Conservation (phyloP, 2,888 invertebrate genomes). For the Callyntrura sp. region DNA sequence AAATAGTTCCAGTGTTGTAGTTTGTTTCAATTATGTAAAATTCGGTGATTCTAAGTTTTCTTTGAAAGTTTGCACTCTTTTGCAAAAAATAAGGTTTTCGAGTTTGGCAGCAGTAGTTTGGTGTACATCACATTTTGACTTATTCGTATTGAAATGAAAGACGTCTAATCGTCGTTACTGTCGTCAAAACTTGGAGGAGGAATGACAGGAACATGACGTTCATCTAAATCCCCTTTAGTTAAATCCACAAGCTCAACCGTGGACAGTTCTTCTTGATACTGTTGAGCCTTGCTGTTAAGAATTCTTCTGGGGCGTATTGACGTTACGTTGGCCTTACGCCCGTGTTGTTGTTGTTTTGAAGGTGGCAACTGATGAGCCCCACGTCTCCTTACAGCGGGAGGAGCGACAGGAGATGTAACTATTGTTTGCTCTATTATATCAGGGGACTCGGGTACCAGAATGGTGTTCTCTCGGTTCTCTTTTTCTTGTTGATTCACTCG, state of each 20-base stretch:
- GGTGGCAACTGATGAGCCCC: slow-evolving; percentile 1
- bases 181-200: slow-evolving; percentile 69
- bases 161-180: slow-evolving; percentile 23
- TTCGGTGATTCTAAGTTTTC: neutral
- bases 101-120: slow-evolving; percentile 2
- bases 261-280: slow-evolving; percentile 36
- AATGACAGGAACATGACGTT: slow-evolving; percentile 57
- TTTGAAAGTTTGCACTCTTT: neutral
- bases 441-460: slow-evolving; percentile 49
- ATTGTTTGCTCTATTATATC: slow-evolving; percentile 43
- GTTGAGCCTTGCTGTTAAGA: slow-evolving; percentile 57
- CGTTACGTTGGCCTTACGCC: slow-evolving; percentile 56
- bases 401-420: slow-evolving; percentile 20
- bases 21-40: neutral
- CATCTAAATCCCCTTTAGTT: slow-evolving; percentile 57
- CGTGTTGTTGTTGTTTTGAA: slow-evolving; percentile 59
- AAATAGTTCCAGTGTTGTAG: neutral
- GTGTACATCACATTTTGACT: neutral
- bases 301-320: slow-evolving; percentile 53
- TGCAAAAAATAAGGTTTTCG: neutral
- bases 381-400: slow-evolving; percentile 30
- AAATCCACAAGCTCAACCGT: slow-evolving; percentile 63
- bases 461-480: slow-evolving; percentile 65
- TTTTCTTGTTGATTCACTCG: slow-evolving; percentile 66
- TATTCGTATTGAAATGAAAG: neutral